Evolutionary conservation across 2,888 invertebrate genomes (phyloP), one percentile per base, ranked within the genome.

Genomic region (Apodemia hepburni): DNA sequence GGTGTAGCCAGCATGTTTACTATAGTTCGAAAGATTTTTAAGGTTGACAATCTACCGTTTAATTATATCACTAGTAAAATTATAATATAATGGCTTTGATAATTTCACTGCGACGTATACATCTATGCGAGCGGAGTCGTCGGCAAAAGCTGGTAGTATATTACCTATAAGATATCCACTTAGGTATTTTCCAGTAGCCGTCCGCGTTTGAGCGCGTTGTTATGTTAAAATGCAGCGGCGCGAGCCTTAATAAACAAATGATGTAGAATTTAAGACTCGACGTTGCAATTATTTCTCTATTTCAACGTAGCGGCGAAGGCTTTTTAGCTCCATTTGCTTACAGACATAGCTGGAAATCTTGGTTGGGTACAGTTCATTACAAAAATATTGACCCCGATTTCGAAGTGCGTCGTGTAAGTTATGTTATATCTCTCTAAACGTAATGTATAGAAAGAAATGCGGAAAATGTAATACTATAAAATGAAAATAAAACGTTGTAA

Each of bases 191-290:
- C 45, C 45, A n/a, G 45, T 45, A 45, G 45, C 45, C 45, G 45
- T n/a, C 45, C 17, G 51, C 51, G 59, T 62, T 60, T 65, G 62
- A 63, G 64, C 62, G 61, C 69, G 76, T 82, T 82, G 85, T 86
- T 85, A 86, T 84, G 85, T 81, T 86, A 85, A 86, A 84, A 82
- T 80, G 77, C 75, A 74, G 74, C 70, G 78, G 80, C 77, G 79
- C 76, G 81, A 70, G 77, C 79, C 79, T 81, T 86, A 87, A 87
- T 86, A 86, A 87, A 86, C 86, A 85, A 87, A 86, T 87, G 87
- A 87, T 84, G 85, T 78, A 77, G 76, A 83, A 87, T 85, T 87
- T 86, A 87, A 83, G 76, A 77, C 74, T 75, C 66, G 68, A 70
- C 77, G 78, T 76, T 77, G 85, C 87, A 87, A 87, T 87, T 87